Conservation (phyloP, 30 jellyfish, hydroid and myxozoan species). For the Turritopsis dohrnii region DNA sequence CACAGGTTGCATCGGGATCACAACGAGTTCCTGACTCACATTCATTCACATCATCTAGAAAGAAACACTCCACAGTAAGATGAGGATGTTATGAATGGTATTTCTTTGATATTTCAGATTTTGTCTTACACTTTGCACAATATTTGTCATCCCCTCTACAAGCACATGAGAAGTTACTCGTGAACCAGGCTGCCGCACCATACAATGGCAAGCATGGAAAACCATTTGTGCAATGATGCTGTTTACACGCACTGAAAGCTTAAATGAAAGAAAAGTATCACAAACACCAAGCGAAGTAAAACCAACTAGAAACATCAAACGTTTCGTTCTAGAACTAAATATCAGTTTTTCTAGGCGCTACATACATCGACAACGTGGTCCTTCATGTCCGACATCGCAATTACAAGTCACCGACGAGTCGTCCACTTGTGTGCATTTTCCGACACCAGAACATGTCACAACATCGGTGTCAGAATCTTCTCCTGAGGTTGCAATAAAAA, state of each 20-base stretch:
- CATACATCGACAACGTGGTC: constrained; percentile 2
- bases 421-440: not conserved
- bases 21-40: constrained; percentile 25
- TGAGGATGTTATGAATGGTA: too few relatives aligned
- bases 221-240: not conserved
- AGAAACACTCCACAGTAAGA: too few relatives aligned
- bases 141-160: not conserved
- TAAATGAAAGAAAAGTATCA: too few relatives aligned
- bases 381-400: constrained; percentile 6
- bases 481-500: too few relatives aligned
- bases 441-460: constrained; percentile 11
- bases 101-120: not conserved
- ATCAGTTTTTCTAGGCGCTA: not conserved
- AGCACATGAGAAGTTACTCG: constrained; percentile 1
- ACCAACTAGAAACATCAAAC: too few relatives aligned
- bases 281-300: too few relatives aligned
- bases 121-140: not conserved
- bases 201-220: not conserved
- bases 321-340: too few relatives aligned
- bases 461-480: not conserved
- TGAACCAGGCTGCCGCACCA: constrained; percentile 1
- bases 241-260: constrained; percentile 10
- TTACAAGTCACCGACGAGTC: not conserved
- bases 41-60: constrained; percentile 33
- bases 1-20: constrained; percentile 32